Evolutionary conservation across 2,888 invertebrate genomes (phyloP).

Genomic region (Drosophila acutilabella): DNA sequence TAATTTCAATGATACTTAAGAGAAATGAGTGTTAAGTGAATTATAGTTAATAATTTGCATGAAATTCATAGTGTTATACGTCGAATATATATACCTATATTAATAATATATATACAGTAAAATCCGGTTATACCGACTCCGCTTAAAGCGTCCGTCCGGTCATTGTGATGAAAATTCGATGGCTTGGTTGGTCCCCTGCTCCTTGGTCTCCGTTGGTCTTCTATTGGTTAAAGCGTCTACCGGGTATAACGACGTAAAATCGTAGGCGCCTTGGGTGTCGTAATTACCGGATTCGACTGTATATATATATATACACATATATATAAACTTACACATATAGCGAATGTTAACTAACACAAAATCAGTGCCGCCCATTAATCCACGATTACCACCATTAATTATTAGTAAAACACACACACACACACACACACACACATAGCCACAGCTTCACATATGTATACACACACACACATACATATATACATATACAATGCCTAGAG

Average conservation of each 20-base stretch:
- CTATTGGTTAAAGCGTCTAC: no score
- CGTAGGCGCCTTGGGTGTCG: no score
- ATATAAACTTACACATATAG: conserved; percentile 55
- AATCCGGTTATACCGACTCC: no score
- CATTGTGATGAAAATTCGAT: no score
- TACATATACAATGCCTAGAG: conserved; percentile 55
- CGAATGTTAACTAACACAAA: conserved; percentile 78
- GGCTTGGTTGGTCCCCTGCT: no score
- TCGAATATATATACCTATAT: conserved; percentile 1
- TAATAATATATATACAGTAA: conserved; percentile 28
- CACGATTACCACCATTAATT: conserved; percentile 78
- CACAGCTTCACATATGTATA: conserved; percentile 14
- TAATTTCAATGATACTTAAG: conserved; percentile 21
- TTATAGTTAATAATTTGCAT: conserved; percentile 49
- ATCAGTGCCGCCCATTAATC: conserved; percentile 80
- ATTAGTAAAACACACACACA: conserved; percentile 63
- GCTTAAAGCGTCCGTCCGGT: no score
- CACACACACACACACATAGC: conserved; percentile 15
- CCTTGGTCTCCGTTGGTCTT: no score
- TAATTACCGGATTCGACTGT: no score
- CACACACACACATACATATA: conserved; percentile 31
- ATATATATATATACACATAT: conserved; percentile 25
- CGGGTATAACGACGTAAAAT: no score
- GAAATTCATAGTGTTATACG: conserved; percentile 28
- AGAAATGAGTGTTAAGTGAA: conserved; percentile 41